Evolutionary conservation across 2,113 vertebrate species (phyloP).

Genomic region (Podilymbus podiceps): DNA sequence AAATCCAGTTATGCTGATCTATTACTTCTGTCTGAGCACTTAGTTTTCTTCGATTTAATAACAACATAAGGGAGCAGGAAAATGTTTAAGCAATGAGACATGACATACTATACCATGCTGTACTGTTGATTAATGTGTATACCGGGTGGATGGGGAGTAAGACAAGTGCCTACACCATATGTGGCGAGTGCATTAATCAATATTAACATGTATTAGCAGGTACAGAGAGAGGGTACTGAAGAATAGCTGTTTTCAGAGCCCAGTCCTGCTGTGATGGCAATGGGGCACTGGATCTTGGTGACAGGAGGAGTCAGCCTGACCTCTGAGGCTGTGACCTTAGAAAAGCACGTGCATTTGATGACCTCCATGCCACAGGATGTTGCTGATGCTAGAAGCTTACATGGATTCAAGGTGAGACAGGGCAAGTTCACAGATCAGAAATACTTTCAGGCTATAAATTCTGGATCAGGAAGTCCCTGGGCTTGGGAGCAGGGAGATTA

Average conservation of each 20-base stretch:
- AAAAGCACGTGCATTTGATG: neutral
- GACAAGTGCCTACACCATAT: slow-evolving; percentile 20
- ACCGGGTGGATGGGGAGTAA: neutral
- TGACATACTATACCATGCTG: neutral
- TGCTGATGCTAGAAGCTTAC: neutral
- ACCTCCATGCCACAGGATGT: neutral
- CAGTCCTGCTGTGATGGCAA: neutral
- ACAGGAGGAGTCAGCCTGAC: neutral
- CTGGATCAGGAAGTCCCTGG: neutral
- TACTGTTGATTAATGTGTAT: slow-evolving; percentile 45
- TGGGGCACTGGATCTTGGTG: neutral
- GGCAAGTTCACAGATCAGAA: neutral
- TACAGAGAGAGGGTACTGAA: neutral
- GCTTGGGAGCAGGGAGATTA: neutral
- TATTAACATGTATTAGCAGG: slow-evolving; percentile 22
- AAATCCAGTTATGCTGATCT: slow-evolving; percentile 52
- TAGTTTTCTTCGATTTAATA: slow-evolving; percentile 57
- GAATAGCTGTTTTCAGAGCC: neutral
- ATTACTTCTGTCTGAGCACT: slow-evolving; percentile 47
- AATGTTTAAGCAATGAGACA: slow-evolving; percentile 59
- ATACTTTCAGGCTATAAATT: neutral
- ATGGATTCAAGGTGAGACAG: neutral
- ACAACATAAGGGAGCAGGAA: slow-evolving; percentile 49
- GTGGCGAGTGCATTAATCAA: slow-evolving; percentile 30
- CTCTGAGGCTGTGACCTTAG: neutral